A percentile compares a stretch with the other conserved stretches of the same genome.
phyloP scores from a whole-genome alignment of 2,797 vertebrate genomes.

The Siniperca scherzeri region DNA sequence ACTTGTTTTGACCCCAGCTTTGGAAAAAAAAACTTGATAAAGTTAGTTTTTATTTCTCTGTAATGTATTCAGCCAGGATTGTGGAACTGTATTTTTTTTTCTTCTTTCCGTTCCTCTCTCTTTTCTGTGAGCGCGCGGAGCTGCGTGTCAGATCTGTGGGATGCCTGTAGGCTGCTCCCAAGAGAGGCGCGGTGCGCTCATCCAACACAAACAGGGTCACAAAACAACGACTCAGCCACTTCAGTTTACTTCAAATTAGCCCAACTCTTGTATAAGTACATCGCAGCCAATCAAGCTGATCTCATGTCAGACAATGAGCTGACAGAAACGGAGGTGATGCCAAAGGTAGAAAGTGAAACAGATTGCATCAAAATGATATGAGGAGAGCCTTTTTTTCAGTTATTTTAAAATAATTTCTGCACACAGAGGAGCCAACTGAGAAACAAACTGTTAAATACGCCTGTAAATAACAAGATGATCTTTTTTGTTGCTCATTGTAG shows the following conservation, averaged over 20 bases:
- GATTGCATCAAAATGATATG: slow-evolving; percentile 53
- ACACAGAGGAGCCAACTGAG: slow-evolving; percentile 33
- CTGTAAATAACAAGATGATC: slow-evolving; percentile 27
- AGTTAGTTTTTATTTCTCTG: slow-evolving; percentile 79
- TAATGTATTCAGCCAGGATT: slow-evolving; percentile 84
- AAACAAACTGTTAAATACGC: slow-evolving; percentile 41
- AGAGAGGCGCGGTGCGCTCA: slow-evolving; percentile 80
- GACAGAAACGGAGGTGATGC: slow-evolving; percentile 49
- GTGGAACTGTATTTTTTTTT: slow-evolving; percentile 73
- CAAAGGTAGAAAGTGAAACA: slow-evolving; percentile 62
- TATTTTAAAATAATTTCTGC: slow-evolving; percentile 40
- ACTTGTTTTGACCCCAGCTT: slow-evolving; percentile 72
- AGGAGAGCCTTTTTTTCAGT: slow-evolving; percentile 22
- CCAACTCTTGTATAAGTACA: slow-evolving; percentile 63
- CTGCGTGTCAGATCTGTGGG: slow-evolving; percentile 85
- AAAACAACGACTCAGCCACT: slow-evolving; percentile 80
- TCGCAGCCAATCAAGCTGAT: slow-evolving; percentile 68
- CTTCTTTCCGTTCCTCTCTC: slow-evolving; percentile 49
- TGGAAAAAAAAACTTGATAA: slow-evolving; percentile 70
- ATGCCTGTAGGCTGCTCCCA: slow-evolving; percentile 86
- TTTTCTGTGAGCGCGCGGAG: slow-evolving; percentile 71
- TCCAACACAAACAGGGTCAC: slow-evolving; percentile 88
- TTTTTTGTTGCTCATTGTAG: slow-evolving; percentile 22
- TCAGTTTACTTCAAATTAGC: slow-evolving; percentile 85
- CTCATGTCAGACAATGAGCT: slow-evolving; percentile 61